Evolutionary conservation across 2,113 vertebrate genomes (phyloP), one percentile per base, ranked within the genome.

Genomic region (Miniopterus natalensis): DNA sequence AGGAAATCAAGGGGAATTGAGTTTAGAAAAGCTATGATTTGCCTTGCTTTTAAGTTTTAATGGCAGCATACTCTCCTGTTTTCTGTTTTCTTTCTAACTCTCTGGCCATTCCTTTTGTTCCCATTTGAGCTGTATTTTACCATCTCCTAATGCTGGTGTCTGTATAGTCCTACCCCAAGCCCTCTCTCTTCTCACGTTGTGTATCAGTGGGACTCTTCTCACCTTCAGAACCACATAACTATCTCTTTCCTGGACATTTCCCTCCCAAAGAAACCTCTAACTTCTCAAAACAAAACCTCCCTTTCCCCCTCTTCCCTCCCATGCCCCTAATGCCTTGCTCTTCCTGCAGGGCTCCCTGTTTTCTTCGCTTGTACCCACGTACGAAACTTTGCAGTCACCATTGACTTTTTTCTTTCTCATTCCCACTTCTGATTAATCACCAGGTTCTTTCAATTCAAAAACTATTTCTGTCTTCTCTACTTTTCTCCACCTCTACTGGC

Each of bases 61-160:
- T 77, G 85, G 51, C 23, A 88, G 15, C 3, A 10, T 18, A 27
- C 5, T 20, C 5, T 78, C 21, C 25, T 57, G 1, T 94, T 87
- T 92, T 57, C 25, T 57, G 1, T 94, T 87, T 92, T 57, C 49
- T 77, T 81, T 18, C 29, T 73, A 36, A 84, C n/a, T 57, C 83
- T 68, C n/a, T 94, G 65, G 36, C 66, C 36, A 6, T 84, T 65
- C 25, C 36, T 89, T 70, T 81, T 92, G 36, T 78, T 95, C 88
- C 45, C n/a, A 29, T 57, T 51, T 51, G 45, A 63, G 0, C 42
- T 86, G 89, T 49, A 6, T 21, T 40, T 95, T 78, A 31, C 36
- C 51, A 25, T 63, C 51, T 79, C 18, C 83, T 61, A 55, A 14
- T 25, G 12, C 31, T 86, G 42, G 2, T 83, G 21, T 91, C 92